Evolutionary conservation across 2,797 vertebrate genomes (phyloP), one percentile per base, ranked within the genome.

Genomic region (Cygnus olor): DNA sequence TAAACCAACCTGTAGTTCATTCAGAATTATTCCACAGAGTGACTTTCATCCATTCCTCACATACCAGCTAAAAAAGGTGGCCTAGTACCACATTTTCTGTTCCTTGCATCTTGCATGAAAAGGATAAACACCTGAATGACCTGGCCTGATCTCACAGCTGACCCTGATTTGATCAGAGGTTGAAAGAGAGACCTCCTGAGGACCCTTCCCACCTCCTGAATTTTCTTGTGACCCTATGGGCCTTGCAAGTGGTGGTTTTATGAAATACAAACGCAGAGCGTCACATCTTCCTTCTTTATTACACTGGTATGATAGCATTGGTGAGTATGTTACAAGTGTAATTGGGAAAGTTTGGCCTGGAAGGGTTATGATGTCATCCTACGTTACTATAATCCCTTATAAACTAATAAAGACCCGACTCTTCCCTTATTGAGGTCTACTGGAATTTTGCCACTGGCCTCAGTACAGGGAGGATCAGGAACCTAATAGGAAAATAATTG

Each of bases 361-460:
- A 78, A 80, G 69, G 86, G 80, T 83, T 11, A 22, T 3, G n/a
- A 74, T 18, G 7, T 91, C 85, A 92, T 27, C 51, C 38, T 66
- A 28, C 5, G 24, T 72, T 76, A 47, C 63, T 88, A 78, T 60
- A 80, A 57, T 53, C 56, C 73, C 45, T 80, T 80, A 70, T 36
- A 89, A 90, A 90, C 44, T 86, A 93, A 82, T 60, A 87, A 74
- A 74, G 71, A 74, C 14, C 15, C 0, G 0, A 65, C 61, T 84
- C 80, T 80, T 89, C 49, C 47, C 45, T 65, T 80, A 82, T 16
- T 61, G 69, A 91, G 27, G 32, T 71, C 60, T 82, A 38, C 45
- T 92, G 80, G 84, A 96, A 89, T 87, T 92, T 78, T 83, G 81
- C 74, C 89, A 82, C 24, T 87, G 73, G 89, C 56, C 44, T 77